Conservation (phyloP, 2,113 vertebrate genomes). For the Archilochus colubris region DNA sequence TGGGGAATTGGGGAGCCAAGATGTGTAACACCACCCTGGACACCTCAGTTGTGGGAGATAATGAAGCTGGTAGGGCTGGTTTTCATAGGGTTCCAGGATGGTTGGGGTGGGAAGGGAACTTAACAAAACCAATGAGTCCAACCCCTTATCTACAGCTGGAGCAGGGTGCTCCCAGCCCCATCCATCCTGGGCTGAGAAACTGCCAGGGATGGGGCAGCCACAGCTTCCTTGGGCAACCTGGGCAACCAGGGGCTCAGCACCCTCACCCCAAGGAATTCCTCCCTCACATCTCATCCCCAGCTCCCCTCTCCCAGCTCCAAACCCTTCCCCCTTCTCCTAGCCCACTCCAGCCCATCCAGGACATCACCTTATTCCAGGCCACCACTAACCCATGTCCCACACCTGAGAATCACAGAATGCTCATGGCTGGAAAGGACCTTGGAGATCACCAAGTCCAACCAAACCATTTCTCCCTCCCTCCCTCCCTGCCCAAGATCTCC, state of each 20-base stretch:
- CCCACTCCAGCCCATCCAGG: too few relatives aligned
- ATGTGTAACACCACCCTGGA: background rate
- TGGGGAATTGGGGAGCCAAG: background rate
- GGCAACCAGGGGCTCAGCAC: too few relatives aligned
- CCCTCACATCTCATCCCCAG: rapidly evolving
- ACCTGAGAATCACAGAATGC: too few relatives aligned
- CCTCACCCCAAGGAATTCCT: rapidly evolving
- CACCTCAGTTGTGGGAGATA: background rate
- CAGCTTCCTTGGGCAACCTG: background rate
- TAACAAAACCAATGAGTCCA: rapidly evolving
- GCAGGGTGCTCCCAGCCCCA: background rate
- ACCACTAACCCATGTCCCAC: too few relatives aligned
- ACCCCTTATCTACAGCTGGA: background rate
- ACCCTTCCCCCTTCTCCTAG: too few relatives aligned
- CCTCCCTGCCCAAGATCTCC: too few relatives aligned
- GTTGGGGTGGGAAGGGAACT: background rate
- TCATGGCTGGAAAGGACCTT: too few relatives aligned
- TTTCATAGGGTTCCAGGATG: background rate
- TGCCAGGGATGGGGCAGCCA: background rate
- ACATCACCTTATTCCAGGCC: too few relatives aligned
- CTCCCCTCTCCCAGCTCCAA: background rate
- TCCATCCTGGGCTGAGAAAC: background rate
- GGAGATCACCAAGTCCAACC: too few relatives aligned
- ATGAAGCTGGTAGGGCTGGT: background rate
- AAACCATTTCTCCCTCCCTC: too few relatives aligned